Percentiles rank a stretch among this genome's conserved stretches.
Evolutionary conservation across 2,113 vertebrate genomes (phyloP).

Genomic region (Xenopus borealis): DNA sequence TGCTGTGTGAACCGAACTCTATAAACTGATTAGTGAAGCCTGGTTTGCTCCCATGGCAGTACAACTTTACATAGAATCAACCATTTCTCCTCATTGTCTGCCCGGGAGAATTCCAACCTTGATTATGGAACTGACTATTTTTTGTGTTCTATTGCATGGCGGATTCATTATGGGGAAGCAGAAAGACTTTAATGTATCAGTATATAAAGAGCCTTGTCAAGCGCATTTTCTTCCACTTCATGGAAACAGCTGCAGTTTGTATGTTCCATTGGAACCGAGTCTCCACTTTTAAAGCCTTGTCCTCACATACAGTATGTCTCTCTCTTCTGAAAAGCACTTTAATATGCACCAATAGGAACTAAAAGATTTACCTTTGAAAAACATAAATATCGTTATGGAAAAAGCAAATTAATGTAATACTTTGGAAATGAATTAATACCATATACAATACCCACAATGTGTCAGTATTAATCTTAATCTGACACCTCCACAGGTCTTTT

Average conservation of each 20-base stretch:
- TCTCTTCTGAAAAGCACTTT: background rate
- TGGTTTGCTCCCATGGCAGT: background rate
- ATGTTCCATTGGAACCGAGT: constrained; percentile 15
- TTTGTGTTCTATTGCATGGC: background rate
- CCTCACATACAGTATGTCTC: background rate
- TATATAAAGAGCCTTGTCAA: constrained; percentile 23
- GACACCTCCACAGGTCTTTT: no score
- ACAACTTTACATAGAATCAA: constrained; percentile 3
- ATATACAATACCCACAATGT: no score
- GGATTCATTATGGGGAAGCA: constrained; percentile 17
- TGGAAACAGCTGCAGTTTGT: constrained; percentile 21
- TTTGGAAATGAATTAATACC: no score
- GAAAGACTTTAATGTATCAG: constrained; percentile 7
- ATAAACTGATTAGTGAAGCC: constrained; percentile 17
- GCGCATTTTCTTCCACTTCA: constrained; percentile 32
- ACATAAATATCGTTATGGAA: no score
- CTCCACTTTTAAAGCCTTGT: background rate
- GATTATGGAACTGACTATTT: constrained; percentile 4
- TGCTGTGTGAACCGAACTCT: background rate
- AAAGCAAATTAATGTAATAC: no score
- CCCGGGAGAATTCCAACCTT: constrained; percentile 13
- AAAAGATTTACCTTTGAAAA: no score
- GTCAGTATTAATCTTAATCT: no score
- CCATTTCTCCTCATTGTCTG: background rate
- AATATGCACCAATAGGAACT: no score